Conservation (phyloP, 2,113 vertebrate species). For the Pelvicachromis taeniatus region DNA sequence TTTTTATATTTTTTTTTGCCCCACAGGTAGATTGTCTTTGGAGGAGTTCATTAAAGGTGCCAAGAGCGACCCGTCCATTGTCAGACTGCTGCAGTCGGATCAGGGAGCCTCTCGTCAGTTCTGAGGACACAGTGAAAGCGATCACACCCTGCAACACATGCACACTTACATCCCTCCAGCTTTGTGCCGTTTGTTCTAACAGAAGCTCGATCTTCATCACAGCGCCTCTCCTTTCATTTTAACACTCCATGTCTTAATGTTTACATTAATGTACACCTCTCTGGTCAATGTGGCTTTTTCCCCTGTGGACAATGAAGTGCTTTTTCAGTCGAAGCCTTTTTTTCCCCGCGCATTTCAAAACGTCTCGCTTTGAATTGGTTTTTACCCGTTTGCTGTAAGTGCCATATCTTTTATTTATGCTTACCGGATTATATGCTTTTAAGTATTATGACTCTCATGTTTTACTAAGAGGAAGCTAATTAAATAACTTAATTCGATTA, state of each 20-base stretch:
- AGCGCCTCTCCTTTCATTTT: neutral
- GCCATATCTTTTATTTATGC: conserved; percentile 70
- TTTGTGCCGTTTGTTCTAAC: neutral
- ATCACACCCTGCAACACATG: neutral
- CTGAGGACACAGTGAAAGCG: conserved; percentile 63
- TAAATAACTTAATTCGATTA: conserved; percentile 7
- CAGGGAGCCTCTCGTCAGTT: conserved; percentile 85
- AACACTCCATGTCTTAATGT: conserved; percentile 47
- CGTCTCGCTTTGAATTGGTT: neutral
- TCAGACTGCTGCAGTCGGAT: conserved; percentile 93
- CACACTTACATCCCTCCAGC: neutral
- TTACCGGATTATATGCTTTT: conserved; percentile 39
- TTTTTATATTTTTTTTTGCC: neutral
- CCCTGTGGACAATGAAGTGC: conserved; percentile 27
- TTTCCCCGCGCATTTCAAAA: conserved; percentile 6
- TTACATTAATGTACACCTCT: conserved; percentile 47
- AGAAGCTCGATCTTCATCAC: neutral
- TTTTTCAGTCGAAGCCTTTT: neutral
- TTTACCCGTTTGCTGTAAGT: conserved; percentile 21
- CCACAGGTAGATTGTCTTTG: conserved; percentile 87
- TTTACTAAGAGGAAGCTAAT: conserved; percentile 33
- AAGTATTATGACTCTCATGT: conserved; percentile 50
- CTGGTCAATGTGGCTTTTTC: neutral
- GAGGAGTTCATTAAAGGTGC: conserved; percentile 98
- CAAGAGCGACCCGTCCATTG: conserved; percentile 96